Conservation (phyloP, 2,113 vertebrate genomes). For the Phocoena phocoena region DNA sequence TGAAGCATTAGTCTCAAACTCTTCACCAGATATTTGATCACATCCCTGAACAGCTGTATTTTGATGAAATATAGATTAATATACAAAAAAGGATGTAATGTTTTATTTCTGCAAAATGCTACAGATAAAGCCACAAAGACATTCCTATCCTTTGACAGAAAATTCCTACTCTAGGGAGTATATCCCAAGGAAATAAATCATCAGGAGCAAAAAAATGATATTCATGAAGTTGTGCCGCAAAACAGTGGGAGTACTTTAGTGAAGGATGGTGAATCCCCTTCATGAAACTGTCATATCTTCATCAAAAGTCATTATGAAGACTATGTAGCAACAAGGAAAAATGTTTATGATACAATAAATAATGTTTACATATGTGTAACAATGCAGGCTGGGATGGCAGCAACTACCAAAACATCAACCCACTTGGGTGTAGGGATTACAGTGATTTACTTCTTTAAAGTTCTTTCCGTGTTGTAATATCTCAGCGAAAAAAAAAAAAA, state of each 20-base stretch:
- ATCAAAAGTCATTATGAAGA: not conserved
- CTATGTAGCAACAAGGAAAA: not conserved
- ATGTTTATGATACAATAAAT: not conserved
- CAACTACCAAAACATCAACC: not conserved
- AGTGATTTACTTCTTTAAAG: not conserved
- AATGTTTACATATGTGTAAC: not conserved
- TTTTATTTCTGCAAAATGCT: slow-evolving; percentile 22
- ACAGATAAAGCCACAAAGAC: not conserved
- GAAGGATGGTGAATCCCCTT: no score
- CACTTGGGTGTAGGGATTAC: not conserved
- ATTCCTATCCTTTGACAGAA: slow-evolving; percentile 39
- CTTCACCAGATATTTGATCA: not conserved
- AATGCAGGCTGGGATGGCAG: not conserved
- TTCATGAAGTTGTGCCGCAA: not conserved
- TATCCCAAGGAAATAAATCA: not conserved
- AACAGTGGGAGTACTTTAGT: not conserved
- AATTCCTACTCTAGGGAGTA: not conserved
- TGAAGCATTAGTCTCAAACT: not conserved
- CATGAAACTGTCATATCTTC: not conserved
- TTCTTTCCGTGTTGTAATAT: not conserved
- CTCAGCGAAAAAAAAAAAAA: not conserved
- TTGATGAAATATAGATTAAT: not conserved
- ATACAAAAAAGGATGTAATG: not conserved
- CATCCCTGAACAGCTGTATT: not conserved
- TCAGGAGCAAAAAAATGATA: not conserved